A percentile compares a stretch with the other conserved stretches of the same genome.
Conservation (phyloP, 2,888 invertebrate species). For the Acleris sparsana region DNA sequence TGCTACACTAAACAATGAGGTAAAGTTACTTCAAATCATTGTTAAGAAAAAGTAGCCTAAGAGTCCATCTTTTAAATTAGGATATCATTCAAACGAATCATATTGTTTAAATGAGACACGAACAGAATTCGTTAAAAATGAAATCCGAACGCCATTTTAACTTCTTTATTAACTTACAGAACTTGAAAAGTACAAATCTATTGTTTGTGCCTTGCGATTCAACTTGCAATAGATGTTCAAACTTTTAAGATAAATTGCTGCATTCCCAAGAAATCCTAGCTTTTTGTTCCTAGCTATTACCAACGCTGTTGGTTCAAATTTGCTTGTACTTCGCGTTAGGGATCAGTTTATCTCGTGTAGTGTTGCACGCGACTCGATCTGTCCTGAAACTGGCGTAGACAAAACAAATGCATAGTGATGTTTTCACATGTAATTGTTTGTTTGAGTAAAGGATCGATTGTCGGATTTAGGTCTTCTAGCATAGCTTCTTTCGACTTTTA, state of each 20-base stretch:
- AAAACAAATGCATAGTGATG: neutral
- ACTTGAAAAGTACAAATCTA: conserved; percentile 49
- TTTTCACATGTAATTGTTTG: neutral
- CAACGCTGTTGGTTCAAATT: conserved; percentile 10
- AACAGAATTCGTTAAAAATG: conserved; percentile 62
- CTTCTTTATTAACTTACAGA: conserved; percentile 56
- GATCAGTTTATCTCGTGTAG: conserved; percentile 10
- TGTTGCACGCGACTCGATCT: conserved; percentile 1
- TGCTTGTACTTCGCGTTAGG: neutral
- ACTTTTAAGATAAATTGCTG: conserved; percentile 36
- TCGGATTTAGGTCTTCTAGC: too few relatives aligned
- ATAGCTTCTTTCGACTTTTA: too few relatives aligned
- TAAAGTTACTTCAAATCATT: conserved; percentile 40
- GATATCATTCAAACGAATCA: conserved; percentile 75
- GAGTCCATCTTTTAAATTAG: conserved; percentile 54
- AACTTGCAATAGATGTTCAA: conserved; percentile 37
- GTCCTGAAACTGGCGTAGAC: neutral
- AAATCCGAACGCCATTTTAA: conserved; percentile 59
- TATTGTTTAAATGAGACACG: conserved; percentile 67
- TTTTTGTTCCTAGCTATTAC: conserved; percentile 5
- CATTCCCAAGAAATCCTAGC: conserved; percentile 18
- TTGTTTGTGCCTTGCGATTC: conserved; percentile 48
- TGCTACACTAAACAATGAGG: neutral
- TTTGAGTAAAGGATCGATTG: too few relatives aligned
- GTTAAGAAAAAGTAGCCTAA: conserved; percentile 43